Percentiles rank a stretch among this genome's conserved stretches.
Conservation (phyloP, 2,888 invertebrate species). For the Machimus atricapillus region DNA sequence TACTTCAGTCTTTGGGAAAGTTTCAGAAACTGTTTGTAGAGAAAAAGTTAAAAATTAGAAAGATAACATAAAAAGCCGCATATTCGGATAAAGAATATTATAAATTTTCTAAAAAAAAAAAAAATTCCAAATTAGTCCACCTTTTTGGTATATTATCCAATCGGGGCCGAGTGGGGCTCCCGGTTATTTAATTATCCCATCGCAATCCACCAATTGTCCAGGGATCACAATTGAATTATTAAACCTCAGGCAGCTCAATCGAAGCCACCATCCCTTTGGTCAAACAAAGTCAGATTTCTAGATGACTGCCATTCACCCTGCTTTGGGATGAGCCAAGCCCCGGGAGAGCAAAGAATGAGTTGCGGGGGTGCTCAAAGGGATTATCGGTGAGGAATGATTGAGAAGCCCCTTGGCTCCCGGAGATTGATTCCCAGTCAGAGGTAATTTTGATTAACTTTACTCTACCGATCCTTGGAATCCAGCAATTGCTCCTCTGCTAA, state of each 20-base stretch:
- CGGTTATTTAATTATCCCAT: neutral
- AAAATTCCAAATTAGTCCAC: neutral
- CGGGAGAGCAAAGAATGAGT: neutral
- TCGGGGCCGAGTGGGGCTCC: neutral
- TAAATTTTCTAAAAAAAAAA: no score
- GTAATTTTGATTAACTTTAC: constrained; percentile 35
- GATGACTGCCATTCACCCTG: neutral
- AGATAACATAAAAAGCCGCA: no score
- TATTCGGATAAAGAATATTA: no score
- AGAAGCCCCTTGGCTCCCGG: constrained; percentile 8
- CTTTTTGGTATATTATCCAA: neutral
- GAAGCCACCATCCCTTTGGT: neutral
- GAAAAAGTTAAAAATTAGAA: no score
- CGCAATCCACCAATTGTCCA: constrained; percentile 17
- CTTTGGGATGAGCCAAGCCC: neutral
- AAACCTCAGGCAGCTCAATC: neutral
- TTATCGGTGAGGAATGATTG: neutral
- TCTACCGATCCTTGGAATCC: neutral
- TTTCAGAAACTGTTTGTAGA: no score
- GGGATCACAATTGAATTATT: constrained; percentile 31
- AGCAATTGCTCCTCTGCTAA: neutral
- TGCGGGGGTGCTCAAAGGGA: constrained; percentile 16
- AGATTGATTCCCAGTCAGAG: constrained; percentile 13
- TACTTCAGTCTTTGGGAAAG: no score
- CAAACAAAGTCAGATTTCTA: neutral